Percentiles rank a stretch among this genome's conserved stretches.
phyloP scores from a whole-genome alignment of 2,113 vertebrate species.

The Erpornis zantholeuca region DNA sequence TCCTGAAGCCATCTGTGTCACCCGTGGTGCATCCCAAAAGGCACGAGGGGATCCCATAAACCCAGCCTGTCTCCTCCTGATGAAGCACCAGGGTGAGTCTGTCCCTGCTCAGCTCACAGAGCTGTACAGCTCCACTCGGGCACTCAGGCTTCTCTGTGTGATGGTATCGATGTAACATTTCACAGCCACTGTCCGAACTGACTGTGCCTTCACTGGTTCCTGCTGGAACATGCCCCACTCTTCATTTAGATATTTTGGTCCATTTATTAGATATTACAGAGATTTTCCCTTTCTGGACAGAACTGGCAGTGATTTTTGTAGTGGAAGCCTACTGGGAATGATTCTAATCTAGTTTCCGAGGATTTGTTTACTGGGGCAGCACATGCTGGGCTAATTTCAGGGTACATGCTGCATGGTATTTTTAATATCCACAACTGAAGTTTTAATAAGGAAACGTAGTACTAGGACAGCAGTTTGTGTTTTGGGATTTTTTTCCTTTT shows the following conservation, averaged over 20 bases:
- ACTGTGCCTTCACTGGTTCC: not conserved
- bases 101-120: not conserved
- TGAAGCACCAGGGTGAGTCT: not conserved
- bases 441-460: not conserved
- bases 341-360: slow-evolving; percentile 27
- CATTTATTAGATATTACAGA: slow-evolving; percentile 27
- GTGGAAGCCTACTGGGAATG: not conserved
- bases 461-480: not conserved
- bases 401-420: not conserved
- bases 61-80: not conserved
- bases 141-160: not conserved
- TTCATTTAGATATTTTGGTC: slow-evolving; percentile 15
- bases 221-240: not conserved
- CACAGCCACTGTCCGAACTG: not conserved
- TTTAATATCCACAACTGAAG: slow-evolving; percentile 5
- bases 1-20: not conserved
- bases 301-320: slow-evolving; percentile 22
- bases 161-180: not conserved
- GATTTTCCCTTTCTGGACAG: slow-evolving; percentile 26
- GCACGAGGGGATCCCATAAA: not conserved
- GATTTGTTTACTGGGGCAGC: slow-evolving; percentile 43
- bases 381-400: slow-evolving; percentile 52
- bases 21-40: not conserved
- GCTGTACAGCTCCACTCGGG: not conserved
- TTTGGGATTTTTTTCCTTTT: not conserved